Percentiles rank a stretch among this genome's conserved stretches.
phyloP scores from a whole-genome alignment of 1,140 invertebrate species.

The Ectropis grisescens region DNA sequence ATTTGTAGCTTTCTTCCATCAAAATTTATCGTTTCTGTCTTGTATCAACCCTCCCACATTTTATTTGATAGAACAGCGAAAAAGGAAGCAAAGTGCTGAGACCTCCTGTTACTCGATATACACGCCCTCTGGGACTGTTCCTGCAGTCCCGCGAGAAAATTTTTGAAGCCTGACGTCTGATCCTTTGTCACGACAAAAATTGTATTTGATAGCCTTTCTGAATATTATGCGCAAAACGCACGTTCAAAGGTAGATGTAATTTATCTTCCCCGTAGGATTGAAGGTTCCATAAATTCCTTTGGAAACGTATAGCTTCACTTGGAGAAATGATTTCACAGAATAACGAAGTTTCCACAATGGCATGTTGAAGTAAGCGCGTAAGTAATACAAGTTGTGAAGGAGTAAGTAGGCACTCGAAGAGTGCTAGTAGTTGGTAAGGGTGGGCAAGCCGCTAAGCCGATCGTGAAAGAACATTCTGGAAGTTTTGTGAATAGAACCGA shows the following conservation, averaged over 20 bases:
- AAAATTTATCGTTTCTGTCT: no score
- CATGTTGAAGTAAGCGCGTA: constrained; percentile 11
- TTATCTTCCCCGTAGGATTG: no score
- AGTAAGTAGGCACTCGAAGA: constrained; percentile 34
- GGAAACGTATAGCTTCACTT: no score
- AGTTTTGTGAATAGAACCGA: constrained; percentile 44
- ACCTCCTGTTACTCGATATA: constrained; percentile 25
- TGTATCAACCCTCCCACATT: constrained; percentile 3
- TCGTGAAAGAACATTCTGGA: constrained; percentile 44
- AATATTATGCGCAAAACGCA: constrained; percentile 13
- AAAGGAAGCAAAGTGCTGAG: constrained; percentile 20
- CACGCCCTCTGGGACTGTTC: constrained; percentile 17
- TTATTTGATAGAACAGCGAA: constrained; percentile 12
- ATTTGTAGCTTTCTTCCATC: no score
- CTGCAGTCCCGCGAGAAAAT: constrained; percentile 23
- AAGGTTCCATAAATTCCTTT: no score
- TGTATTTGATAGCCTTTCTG: constrained; percentile 19
- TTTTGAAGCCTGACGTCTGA: constrained; percentile 18
- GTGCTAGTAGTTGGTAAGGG: constrained; percentile 2
- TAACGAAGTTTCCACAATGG: constrained; percentile 24
- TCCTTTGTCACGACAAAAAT: constrained; percentile 25
- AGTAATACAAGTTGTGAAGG: constrained; percentile 30
- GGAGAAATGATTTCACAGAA: no score
- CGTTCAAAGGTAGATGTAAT: no score
- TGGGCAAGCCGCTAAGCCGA: constrained; percentile 53